Evolutionary conservation across 2,888 invertebrate genomes (phyloP), one percentile per base, ranked within the genome.

Genomic region (Bibio marci): DNA sequence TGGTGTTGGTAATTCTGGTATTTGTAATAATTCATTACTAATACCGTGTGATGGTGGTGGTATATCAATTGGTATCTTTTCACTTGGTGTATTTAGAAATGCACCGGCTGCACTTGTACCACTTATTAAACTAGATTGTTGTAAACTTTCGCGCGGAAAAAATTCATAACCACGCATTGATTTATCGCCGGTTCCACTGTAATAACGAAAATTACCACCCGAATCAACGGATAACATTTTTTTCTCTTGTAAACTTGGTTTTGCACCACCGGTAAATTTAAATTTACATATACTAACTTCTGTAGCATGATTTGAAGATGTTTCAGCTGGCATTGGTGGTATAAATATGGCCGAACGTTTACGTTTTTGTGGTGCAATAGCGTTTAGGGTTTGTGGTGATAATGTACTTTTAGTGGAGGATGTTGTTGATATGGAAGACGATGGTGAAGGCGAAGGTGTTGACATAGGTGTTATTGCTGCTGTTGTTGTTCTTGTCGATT

Each of bases 211-310:
- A 52, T 87, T 87, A 0, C 88, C 88, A 2, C 85, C 86, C 0
- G 86, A 78, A 56, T 88, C 88, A 0, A 90, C 86, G 0, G 86
- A 86, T 1, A 90, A 66, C 76, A 87, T 87, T 58, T 90, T 90
- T 62, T 90, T 90, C 53, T 90, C 88, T 55, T 90, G 86, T 35
- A 90, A 55, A 41, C 79, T 79, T 0, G 90, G 90, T 47, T 86
- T 85, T 0, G 86, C 83, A 0, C 90, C 90, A 1, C 88, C 88
- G 0, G 87, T 88, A 55, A 90, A 88, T 56, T 90, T 90, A 54
- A 90, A 90, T 58, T 90, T 90, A 57, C 90, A 90, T 52, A 90
- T 90, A 57, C 82, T 82, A 31, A 85, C 88, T 59, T 85, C 83
- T 0, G 82, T 80, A 1, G 82, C 78, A 0, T 83, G 82, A 49